Percentiles rank a stretch among this genome's conserved stretches.
Conservation (phyloP, 2,888 invertebrate genomes). For the Helicoverpa assulta region DNA sequence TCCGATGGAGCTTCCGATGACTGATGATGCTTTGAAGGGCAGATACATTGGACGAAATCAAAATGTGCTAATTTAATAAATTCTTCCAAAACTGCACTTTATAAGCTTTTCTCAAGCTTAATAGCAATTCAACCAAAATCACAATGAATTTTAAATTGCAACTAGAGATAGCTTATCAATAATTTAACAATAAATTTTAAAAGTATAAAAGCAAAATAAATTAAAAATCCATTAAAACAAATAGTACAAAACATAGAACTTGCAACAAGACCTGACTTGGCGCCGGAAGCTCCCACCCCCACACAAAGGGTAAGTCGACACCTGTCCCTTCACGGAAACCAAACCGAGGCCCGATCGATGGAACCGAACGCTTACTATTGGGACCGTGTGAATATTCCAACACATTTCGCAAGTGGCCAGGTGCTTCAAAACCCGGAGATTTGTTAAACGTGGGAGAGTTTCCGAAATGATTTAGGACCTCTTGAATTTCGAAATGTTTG, state of each 20-base stretch:
- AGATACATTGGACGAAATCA: too few relatives aligned
- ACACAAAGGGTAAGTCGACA: conserved; percentile 73
- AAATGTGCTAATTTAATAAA: too few relatives aligned
- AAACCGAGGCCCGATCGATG: conserved; percentile 54
- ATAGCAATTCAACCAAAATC: too few relatives aligned
- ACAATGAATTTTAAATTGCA: too few relatives aligned
- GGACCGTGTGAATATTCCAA: conserved; percentile 55
- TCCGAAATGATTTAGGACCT: background rate
- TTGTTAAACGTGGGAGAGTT: conserved; percentile 41
- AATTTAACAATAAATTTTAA: too few relatives aligned
- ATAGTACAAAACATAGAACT: conserved; percentile 40
- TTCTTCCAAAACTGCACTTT: too few relatives aligned
- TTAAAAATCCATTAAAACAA: background rate
- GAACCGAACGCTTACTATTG: conserved; percentile 49
- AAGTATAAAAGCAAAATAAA: background rate
- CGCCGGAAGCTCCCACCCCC: conserved; percentile 67
- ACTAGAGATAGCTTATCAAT: too few relatives aligned
- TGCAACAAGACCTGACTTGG: conserved; percentile 45
- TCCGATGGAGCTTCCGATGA: background rate
- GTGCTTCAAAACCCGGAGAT: conserved; percentile 34
- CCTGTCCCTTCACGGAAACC: conserved; percentile 68
- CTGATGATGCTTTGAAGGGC: background rate
- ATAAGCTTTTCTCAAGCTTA: too few relatives aligned
- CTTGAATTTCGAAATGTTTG: background rate
- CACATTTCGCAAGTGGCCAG: conserved; percentile 54